Evolutionary conservation across 1,140 invertebrate genomes (phyloP).

Genomic region (Oppia nitens): DNA sequence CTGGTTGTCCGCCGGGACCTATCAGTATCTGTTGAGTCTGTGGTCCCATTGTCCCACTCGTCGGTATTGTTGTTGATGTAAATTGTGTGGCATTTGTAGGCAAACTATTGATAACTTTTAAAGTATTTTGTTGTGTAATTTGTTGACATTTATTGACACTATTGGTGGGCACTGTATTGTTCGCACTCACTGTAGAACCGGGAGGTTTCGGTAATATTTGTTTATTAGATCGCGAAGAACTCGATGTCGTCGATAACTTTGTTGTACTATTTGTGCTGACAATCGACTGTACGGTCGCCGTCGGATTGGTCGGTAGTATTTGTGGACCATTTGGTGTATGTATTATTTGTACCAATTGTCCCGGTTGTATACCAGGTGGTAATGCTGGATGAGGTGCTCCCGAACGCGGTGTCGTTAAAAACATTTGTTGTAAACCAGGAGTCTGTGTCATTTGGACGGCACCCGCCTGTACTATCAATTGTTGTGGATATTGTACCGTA

Average conservation of each 20-base stretch:
- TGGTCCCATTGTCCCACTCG: neutral
- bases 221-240: slow-evolving; percentile 14
- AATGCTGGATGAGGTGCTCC: neutral
- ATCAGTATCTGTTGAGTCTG: slow-evolving; percentile 15
- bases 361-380: slow-evolving; percentile 1
- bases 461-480: neutral
- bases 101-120: neutral
- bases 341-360: slow-evolving; percentile 14
- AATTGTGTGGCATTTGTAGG: slow-evolving; percentile 1
- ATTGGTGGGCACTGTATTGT: neutral
- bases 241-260: neutral
- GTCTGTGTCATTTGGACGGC: neutral
- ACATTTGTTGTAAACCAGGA: neutral
- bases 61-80: neutral
- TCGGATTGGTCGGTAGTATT: neutral
- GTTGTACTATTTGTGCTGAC: neutral
- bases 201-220: slow-evolving; percentile 25
- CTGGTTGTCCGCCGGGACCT: slow-evolving; percentile 16
- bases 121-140: neutral
- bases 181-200: slow-evolving; percentile 3
- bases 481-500: slow-evolving; percentile 9
- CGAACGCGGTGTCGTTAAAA: neutral
- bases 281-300: neutral
- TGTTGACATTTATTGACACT: neutral
- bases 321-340: slow-evolving; percentile 14